Base-by-base conservation (phyloP, 2,888 invertebrate species). In the Stramonita haemastoma region DNA sequence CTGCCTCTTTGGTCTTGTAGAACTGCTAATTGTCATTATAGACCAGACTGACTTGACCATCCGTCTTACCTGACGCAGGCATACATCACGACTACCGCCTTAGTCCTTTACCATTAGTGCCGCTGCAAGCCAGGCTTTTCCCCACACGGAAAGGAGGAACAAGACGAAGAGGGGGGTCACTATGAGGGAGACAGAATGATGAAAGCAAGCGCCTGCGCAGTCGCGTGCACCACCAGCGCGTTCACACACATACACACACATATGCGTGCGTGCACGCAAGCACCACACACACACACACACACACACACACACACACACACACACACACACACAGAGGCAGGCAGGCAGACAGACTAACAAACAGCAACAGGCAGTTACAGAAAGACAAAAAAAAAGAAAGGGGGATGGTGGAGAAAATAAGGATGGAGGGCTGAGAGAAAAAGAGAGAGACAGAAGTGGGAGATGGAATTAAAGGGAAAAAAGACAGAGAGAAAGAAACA, bases 21-120 rank as follows among this genome's bases (percentile, higher is more conserved):
- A 46, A 19, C 84, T 84, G 84, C 84, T 84, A 84, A 84, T 84
- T 84, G 84, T 84, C 84, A 56, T 26, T 15, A 56, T 57, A 57
- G 29, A 84, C 56, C 84, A 46, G 84, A n/a, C n/a, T 34, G 84
- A 84, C 84, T 34, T n/a, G 26, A 26, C 26, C n/a, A 46, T 84
- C 84, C n/a, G 84, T 84, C 84, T 56, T 84, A 56, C 34, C 84
- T 56, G 84, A 57, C 84, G 26, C 26, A 26, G 29, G 56, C 56
- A 84, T 56, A 57, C 56, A 57, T 84, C 84, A n/a, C 26, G 0
- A 32, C 32, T 36, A 46, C 19, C 46, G 46, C 46, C 46, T 8
- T 46, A 46, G 46, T 46, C 46, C 46, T 46, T 46, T 46, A 46
- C 46, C 46, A 46, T 46, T 46, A 46, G 46, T 46, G 46, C 46